Percentiles rank a stretch among this genome's conserved stretches.
Evolutionary conservation across 2,888 invertebrate species (phyloP).

Genomic region (Drosophila suboccidentalis): DNA sequence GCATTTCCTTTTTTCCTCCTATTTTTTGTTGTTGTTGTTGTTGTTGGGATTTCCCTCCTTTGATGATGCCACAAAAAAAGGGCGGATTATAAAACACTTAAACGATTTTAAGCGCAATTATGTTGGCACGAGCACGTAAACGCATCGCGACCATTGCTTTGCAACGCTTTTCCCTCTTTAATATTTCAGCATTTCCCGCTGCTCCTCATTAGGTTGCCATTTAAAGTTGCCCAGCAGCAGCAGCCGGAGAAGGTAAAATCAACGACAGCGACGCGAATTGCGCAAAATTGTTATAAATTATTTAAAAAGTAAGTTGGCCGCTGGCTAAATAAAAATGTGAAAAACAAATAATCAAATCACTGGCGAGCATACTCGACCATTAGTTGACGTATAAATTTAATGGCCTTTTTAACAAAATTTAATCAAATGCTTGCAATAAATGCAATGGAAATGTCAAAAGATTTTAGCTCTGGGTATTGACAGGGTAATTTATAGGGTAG

Average conservation of each 20-base stretch:
- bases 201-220: conserved; percentile 69
- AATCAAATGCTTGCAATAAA: not conserved
- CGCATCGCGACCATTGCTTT: conserved; percentile 54
- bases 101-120: conserved; percentile 81
- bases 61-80: conserved; percentile 67
- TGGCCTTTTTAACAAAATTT: not conserved
- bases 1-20: conserved; percentile 32
- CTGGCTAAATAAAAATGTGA: conserved; percentile 21
- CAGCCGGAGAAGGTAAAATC: conserved; percentile 7
- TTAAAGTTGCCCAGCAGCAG: conserved; percentile 50
- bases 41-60: conserved; percentile 43
- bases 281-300: conserved; percentile 57
- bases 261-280: not conserved
- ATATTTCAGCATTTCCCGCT: conserved; percentile 55
- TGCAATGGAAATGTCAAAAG: not conserved
- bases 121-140: conserved; percentile 73
- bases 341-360: conserved; percentile 27
- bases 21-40: conserved; percentile 22
- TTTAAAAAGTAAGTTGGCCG: conserved; percentile 53
- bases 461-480: not conserved
- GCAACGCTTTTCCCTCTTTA: conserved; percentile 51
- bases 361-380: conserved; percentile 7
- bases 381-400: not conserved
- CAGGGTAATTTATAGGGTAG: not conserved
- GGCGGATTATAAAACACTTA: conserved; percentile 80